Evolutionary conservation across 2,113 vertebrate species (phyloP).

Genomic region (Lepisosteus oculatus): DNA sequence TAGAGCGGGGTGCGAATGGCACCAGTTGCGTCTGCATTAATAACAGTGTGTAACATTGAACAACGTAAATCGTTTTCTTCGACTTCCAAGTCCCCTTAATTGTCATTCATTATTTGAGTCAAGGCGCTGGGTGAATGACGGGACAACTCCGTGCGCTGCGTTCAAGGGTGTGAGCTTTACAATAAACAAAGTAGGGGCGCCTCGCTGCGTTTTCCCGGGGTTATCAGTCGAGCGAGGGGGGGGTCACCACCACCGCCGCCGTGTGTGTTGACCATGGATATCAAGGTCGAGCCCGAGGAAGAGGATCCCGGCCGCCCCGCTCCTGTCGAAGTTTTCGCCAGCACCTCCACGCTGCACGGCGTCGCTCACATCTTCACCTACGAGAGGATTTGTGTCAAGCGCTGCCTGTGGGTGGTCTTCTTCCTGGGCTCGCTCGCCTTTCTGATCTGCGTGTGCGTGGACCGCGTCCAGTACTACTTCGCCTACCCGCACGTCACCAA

Average conservation of each 20-base stretch:
- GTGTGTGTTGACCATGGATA: constrained; percentile 71
- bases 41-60: no score
- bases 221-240: no score
- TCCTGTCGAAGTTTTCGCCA: constrained; percentile 92
- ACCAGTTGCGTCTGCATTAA: no score
- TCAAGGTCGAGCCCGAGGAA: constrained; percentile 87
- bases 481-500: constrained; percentile 96
- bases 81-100: no score
- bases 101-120: no score
- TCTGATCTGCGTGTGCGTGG: constrained; percentile 86
- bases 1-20: no score
- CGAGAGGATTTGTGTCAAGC: constrained; percentile 86
- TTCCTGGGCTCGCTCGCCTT: constrained; percentile 87
- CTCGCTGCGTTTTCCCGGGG: no score
- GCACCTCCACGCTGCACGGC: constrained; percentile 95
- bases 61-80: no score
- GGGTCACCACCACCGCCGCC: not conserved
- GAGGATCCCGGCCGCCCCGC: constrained; percentile 80
- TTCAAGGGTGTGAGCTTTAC: no score
- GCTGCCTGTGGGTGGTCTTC: constrained; percentile 88
- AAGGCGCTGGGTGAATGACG: no score
- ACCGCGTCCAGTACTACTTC: constrained; percentile 94
- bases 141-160: no score
- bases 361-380: constrained; percentile 98
- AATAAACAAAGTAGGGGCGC: no score